Evolutionary conservation across 1,140 invertebrate genomes (phyloP).

Genomic region (Drosophila saltans): DNA sequence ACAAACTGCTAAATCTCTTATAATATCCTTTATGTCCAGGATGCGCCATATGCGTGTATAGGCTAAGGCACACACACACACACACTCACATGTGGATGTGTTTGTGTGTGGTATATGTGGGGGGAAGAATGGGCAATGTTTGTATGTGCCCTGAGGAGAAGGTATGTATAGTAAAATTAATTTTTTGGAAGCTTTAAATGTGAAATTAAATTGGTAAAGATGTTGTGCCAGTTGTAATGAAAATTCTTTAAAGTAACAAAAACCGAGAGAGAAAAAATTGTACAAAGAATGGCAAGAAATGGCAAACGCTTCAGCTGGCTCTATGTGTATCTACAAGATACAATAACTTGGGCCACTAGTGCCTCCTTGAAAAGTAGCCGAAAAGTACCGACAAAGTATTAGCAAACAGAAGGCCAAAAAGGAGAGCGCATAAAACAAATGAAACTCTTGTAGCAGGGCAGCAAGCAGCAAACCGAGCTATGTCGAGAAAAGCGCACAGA

Average conservation of each 20-base stretch:
- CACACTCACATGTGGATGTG: not conserved
- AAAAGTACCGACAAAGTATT: slow-evolving; percentile 81
- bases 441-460: slow-evolving; percentile 69
- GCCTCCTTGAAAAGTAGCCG: slow-evolving; percentile 74
- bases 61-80: slow-evolving; percentile 64
- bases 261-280: not conserved
- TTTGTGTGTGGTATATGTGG: not conserved
- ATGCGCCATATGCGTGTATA: slow-evolving; percentile 77
- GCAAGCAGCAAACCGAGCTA: slow-evolving; percentile 7
- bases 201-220: slow-evolving; percentile 53
- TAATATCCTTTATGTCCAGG: slow-evolving; percentile 82
- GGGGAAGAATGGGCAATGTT: not conserved
- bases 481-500: slow-evolving; percentile 67
- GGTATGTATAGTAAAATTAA: not conserved
- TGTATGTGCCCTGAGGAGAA: slow-evolving; percentile 16
- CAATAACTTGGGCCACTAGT: slow-evolving; percentile 77
- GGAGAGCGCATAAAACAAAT: slow-evolving; percentile 81
- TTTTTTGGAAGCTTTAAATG: slow-evolving; percentile 49
- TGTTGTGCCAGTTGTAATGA: slow-evolving; percentile 26
- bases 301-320: slow-evolving; percentile 43
- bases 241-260: slow-evolving; percentile 15
- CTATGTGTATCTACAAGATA: slow-evolving; percentile 78
- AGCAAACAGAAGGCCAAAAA: slow-evolving; percentile 74
- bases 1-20: slow-evolving; percentile 82
- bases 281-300: slow-evolving; percentile 30